Evolutionary conservation across 2,888 invertebrate species (phyloP).

Genomic region (Sarcophaga rosellei): DNA sequence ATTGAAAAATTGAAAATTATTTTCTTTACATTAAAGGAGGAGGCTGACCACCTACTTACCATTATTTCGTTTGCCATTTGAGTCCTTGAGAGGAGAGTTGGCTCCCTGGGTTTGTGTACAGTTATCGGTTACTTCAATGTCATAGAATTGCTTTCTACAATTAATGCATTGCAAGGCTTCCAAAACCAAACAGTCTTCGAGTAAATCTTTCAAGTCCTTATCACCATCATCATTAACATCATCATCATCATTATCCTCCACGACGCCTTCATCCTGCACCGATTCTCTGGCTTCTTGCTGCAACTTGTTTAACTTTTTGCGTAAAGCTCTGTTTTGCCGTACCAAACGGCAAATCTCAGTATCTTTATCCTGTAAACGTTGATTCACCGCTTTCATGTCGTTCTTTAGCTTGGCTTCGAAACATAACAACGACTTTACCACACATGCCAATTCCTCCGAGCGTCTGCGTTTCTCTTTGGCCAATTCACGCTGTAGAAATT

Average conservation of each 20-base stretch:
- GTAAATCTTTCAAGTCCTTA: conserved; percentile 68
- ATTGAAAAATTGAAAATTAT: background rate
- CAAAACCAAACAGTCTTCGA: conserved; percentile 74
- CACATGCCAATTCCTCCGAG: conserved; percentile 79
- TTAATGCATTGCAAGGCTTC: conserved; percentile 80
- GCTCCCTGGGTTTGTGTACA: conserved; percentile 75
- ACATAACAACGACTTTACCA: conserved; percentile 80
- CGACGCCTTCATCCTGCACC: conserved; percentile 73
- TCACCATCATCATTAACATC: conserved; percentile 69
- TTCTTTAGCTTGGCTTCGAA: conserved; percentile 80
- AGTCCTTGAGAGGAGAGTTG: conserved; percentile 69
- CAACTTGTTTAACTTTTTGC: conserved; percentile 73
- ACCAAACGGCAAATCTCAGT: conserved; percentile 78
- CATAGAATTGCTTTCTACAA: conserved; percentile 80
- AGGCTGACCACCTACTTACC: conserved; percentile 71
- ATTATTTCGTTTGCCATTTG: conserved; percentile 73
- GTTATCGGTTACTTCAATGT: conserved; percentile 77
- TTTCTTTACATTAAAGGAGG: too few species aligned
- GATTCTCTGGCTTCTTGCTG: conserved; percentile 70
- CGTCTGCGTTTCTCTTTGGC: conserved; percentile 80
- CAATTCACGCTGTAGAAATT: conserved; percentile 78
- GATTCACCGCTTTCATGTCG: conserved; percentile 80
- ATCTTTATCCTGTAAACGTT: conserved; percentile 79
- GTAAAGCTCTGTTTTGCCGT: conserved; percentile 77
- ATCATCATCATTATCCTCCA: conserved; percentile 59